Evolutionary conservation across 2,888 invertebrate genomes (phyloP).

Genomic region (Drosophila mulleri): DNA sequence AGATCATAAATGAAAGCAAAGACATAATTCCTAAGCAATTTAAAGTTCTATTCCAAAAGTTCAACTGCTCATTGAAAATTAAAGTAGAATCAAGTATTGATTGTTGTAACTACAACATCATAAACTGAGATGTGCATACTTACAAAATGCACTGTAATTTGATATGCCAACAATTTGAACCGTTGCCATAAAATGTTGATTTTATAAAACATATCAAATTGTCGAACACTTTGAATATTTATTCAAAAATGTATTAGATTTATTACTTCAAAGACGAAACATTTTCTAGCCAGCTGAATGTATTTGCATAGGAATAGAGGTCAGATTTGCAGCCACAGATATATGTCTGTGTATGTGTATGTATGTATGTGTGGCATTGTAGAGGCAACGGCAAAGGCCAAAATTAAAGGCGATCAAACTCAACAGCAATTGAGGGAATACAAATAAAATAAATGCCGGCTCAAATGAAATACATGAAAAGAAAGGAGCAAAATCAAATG

Average conservation of each 20-base stretch:
- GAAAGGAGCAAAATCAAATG: slow-evolving; percentile 9
- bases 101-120: neutral
- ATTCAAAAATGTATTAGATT: neutral
- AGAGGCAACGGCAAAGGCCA: neutral
- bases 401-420: slow-evolving; percentile 31
- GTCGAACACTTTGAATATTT: neutral
- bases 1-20: too few relatives aligned
- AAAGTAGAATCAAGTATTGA: too few relatives aligned
- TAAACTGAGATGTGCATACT: neutral
- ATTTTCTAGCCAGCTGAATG: neutral
- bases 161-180: neutral
- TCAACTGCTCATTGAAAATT: too few relatives aligned
- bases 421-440: slow-evolving; percentile 48
- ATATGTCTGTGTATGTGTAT: neutral
- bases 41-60: too few relatives aligned
- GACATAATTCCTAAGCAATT: too few relatives aligned
- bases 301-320: slow-evolving; percentile 1
- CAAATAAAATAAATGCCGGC: slow-evolving; percentile 47
- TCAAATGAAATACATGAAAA: slow-evolving; percentile 43
- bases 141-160: neutral
- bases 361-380: neutral
- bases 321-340: neutral
- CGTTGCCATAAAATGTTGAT: neutral
- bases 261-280: neutral
- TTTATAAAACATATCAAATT: slow-evolving; percentile 1